Percentiles rank a stretch among this genome's conserved stretches.
These are phyloP conservation scores for Octodonta nipae DNA, from an alignment of 2,888 invertebrate species.

Conservation along the genomic window DNA sequence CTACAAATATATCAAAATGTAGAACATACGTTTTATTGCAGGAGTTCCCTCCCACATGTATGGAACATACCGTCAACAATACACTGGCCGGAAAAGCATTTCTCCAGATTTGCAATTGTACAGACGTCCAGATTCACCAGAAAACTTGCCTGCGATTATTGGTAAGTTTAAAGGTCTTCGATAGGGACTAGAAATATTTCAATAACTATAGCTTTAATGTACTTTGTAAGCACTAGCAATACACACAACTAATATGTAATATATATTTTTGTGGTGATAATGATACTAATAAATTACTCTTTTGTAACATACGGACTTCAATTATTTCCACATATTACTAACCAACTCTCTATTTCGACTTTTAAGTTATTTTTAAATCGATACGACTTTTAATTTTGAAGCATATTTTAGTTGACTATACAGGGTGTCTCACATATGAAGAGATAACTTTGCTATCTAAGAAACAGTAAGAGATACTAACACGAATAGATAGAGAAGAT, in stretches of 20 bases:
- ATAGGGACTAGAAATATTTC: constrained; percentile 17
- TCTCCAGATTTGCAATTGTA: constrained; percentile 27
- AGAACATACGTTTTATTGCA: constrained; percentile 20
- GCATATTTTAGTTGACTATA: no score
- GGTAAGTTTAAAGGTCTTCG: constrained; percentile 29
- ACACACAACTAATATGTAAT: not conserved
- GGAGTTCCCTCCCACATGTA: constrained; percentile 39
- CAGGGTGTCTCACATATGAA: no score
- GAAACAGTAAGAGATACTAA: no score
- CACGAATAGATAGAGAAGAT: no score
- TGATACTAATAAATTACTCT: not conserved
- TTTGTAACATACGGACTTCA: not conserved
- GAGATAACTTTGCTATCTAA: no score
- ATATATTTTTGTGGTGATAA: not conserved
- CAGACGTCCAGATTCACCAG: constrained; percentile 27
- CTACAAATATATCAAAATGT: no score
- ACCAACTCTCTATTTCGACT: no score
- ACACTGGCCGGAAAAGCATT: constrained; percentile 24
- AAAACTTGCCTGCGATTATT: constrained; percentile 15
- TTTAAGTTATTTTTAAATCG: no score
- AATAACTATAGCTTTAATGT: no score
- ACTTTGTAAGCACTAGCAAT: no score
- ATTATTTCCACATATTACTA: no score
- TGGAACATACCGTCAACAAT: constrained; percentile 36
- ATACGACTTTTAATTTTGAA: no score